These are phyloP conservation scores for Drosophila quinaria DNA, from an alignment of 2,888 invertebrate genomes.

Conservation along the genomic window DNA sequence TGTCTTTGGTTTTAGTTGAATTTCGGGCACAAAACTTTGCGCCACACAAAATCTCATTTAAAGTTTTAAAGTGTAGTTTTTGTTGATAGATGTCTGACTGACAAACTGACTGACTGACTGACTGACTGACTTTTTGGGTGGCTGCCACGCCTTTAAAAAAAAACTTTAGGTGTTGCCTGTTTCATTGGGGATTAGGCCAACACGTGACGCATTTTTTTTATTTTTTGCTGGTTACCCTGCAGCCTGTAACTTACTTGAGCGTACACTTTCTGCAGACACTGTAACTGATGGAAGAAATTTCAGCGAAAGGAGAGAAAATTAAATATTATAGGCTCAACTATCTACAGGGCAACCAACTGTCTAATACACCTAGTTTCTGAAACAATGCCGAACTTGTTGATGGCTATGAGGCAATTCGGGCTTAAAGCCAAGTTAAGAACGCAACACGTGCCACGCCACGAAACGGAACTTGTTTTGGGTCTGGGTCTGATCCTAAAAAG, in stretches of 20 bases:
- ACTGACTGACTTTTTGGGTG: constrained; percentile 6
- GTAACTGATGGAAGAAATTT: not conserved
- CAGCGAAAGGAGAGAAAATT: not conserved
- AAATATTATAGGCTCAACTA: not conserved
- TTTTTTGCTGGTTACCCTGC: constrained; percentile 15
- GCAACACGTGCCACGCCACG: constrained; percentile 68
- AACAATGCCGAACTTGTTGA: constrained; percentile 65
- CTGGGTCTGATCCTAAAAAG: constrained; percentile 20
- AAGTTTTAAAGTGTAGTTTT: constrained; percentile 76
- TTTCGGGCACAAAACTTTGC: constrained; percentile 61
- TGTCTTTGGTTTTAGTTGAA: constrained; percentile 29
- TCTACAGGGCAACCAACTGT: constrained; percentile 4
- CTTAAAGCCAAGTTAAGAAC: constrained; percentile 63
- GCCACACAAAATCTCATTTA: constrained; percentile 72
- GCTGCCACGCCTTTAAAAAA: constrained; percentile 28
- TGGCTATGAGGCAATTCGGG: constrained; percentile 38
- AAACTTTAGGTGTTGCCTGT: constrained; percentile 47
- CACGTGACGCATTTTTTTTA: constrained; percentile 64
- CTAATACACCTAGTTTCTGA: not conserved
- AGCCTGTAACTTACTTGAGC: not conserved
- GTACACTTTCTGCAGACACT: not conserved
- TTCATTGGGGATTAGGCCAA: constrained; percentile 63
- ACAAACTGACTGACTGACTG: constrained; percentile 11
- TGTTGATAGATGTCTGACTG: constrained; percentile 62
- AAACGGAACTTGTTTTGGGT: constrained; percentile 15